These are phyloP conservation scores for Ctenochaetus hawaiiensis DNA, from an alignment of 2,797 vertebrate genomes.

Conservation along the genomic window DNA sequence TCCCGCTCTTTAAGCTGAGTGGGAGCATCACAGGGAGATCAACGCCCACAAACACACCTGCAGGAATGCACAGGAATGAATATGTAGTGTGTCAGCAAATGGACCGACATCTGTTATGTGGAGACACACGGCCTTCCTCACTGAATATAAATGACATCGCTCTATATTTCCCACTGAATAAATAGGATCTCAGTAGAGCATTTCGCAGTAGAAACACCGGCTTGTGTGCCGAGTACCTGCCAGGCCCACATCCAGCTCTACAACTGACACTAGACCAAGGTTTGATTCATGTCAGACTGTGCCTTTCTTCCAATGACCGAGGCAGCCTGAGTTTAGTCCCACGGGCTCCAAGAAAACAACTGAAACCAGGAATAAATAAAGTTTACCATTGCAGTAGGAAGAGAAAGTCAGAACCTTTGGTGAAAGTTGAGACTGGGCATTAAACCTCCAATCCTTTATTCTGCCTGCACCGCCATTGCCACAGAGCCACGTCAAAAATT, in stretches of 20 bases:
- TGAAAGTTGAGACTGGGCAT: constrained; percentile 56
- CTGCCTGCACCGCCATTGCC: constrained; percentile 67
- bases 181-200: constrained; percentile 42
- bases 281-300: constrained; percentile 43
- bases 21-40: constrained; percentile 72
- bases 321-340: constrained; percentile 8
- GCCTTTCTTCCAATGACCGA: constrained; percentile 22
- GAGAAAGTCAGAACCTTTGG: constrained; percentile 37
- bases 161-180: constrained; percentile 66
- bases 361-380: constrained; percentile 44
- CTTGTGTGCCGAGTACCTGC: constrained; percentile 46
- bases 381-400: constrained; percentile 39
- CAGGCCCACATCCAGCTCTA: constrained; percentile 39
- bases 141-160: constrained; percentile 73
- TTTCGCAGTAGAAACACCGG: constrained; percentile 47
- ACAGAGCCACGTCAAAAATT: constrained; percentile 71
- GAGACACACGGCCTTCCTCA: constrained; percentile 58
- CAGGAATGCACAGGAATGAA: constrained; percentile 77
- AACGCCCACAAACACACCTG: constrained; percentile 80
- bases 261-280: constrained; percentile 25
- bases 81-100: constrained; percentile 71
- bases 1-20: constrained; percentile 76
- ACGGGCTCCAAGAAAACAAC: constrained; percentile 41
- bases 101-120: constrained; percentile 76
- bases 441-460: constrained; percentile 74